Percentiles rank a stretch among this genome's conserved stretches.
Evolutionary conservation across 2,888 invertebrate species (phyloP).

Genomic region (Creontiades dilutus): DNA sequence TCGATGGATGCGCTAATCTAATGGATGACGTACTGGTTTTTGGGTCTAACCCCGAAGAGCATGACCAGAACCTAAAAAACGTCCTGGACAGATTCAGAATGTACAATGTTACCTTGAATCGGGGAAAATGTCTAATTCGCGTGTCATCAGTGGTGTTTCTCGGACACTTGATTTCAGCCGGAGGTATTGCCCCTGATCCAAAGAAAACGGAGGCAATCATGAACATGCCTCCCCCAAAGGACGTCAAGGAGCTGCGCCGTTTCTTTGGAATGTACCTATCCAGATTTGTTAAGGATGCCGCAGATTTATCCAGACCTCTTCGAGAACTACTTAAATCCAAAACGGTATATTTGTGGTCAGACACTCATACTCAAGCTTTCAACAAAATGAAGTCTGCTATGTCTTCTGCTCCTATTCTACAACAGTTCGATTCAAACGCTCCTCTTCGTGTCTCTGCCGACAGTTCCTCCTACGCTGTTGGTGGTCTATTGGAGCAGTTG

Average conservation of each 20-base stretch:
- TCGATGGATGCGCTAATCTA: not conserved
- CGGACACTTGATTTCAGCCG: not conserved
- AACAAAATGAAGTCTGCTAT: not conserved
- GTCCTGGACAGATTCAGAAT: not conserved
- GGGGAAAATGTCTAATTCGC: not conserved
- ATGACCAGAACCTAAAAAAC: not conserved
- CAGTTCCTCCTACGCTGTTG: not conserved
- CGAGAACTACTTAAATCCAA: not conserved
- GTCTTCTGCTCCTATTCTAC: not conserved
- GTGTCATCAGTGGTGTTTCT: not conserved
- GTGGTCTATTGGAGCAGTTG: not conserved
- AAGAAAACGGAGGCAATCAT: not conserved
- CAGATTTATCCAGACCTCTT: not conserved
- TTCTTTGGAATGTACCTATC: not conserved
- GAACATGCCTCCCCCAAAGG: not conserved
- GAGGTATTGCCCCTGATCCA: not conserved
- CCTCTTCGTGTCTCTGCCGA: not conserved
- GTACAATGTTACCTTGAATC: not conserved
- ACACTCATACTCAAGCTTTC: not conserved
- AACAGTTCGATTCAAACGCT: not conserved
- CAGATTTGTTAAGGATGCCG: not conserved
- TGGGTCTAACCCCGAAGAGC: not conserved
- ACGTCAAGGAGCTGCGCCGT: not conserved
- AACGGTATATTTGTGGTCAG: not conserved
- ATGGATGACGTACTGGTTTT: constrained; percentile 19